phyloP scores from a whole-genome alignment of 2,113 vertebrate genomes.

The Physeter macrocephalus region DNA sequence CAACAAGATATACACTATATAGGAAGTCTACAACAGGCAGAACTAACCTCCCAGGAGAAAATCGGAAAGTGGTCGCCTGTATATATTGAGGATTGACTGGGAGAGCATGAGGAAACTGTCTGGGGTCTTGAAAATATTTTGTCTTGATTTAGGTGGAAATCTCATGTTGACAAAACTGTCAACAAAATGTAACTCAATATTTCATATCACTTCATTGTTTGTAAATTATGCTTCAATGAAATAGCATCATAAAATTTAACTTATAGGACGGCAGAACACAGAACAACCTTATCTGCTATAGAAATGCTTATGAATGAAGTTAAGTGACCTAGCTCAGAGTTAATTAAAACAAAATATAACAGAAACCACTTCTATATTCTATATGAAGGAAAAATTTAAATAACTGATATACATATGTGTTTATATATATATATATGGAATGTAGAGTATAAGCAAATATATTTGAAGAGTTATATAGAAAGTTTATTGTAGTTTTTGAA shows the following conservation, averaged over 20 bases:
- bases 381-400: not conserved
- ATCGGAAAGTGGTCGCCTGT: too few species aligned
- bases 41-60: not conserved
- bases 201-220: not conserved
- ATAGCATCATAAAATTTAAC: not conserved
- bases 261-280: not conserved
- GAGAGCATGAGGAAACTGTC: not conserved
- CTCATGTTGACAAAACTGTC: not conserved
- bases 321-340: not conserved
- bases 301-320: not conserved
- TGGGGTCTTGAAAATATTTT: not conserved
- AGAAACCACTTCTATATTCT: not conserved
- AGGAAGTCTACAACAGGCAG: not conserved
- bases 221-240: not conserved
- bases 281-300: not conserved
- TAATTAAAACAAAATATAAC: not conserved
- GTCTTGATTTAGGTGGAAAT: not conserved
- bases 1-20: too few species aligned
- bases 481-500: not conserved
- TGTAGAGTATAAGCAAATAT: not conserved
- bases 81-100: rapidly evolving
- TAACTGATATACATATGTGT: not conserved
- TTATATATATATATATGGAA: not conserved
- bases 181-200: not conserved
- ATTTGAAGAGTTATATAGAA: not conserved